Evolutionary conservation across 1,140 invertebrate species (phyloP), one percentile per base, ranked within the genome.

Genomic region (Neomicropteryx cornuta): DNA sequence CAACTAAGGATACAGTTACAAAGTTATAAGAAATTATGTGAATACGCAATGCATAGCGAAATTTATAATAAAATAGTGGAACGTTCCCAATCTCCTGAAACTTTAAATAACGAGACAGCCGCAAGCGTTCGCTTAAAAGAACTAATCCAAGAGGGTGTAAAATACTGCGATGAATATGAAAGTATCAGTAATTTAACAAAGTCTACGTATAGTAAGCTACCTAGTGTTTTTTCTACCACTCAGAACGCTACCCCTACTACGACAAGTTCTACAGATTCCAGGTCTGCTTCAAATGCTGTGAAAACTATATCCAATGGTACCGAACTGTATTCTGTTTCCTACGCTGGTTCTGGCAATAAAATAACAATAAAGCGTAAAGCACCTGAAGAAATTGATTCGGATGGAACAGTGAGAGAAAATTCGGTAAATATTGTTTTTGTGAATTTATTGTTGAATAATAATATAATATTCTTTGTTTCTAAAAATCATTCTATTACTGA

Each of bases 1-100:
- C 77, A 83, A 42, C 63, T 93, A 49, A 69, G 82, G 36, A 81
- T 87, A 51, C 62, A 91, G 16, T 56, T 93, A 34, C 80, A 87
- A 50, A 89, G 87, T 64, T 94, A 90, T 54, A 87, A 87, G 61
- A 86, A 87, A 47, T 66, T 93, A 8, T 93, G 88, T 69, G 73
- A 81, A 52, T 88, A 85, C 61, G 66, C 93, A 38, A 76, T 76
- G 36, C 76, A 73, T 38, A 83, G 82, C 3, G 68, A 72, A 14
- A 71, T 86, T 31, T 87, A 79, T 52, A 69, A 71, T 45, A 70
- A 68, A 36, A 62, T 80, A 47, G 57, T 71, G 48, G 69, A 73
- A 38, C 70, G 71, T 49, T 68, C 70, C 27, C 63, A 70, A 52
- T 39, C 51, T 27, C 44, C 55, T 28, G 53, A 60, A 36, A 50